These are phyloP conservation scores for Chloroceryle aenea DNA, from an alignment of 2,113 vertebrate genomes.

Conservation along the genomic window DNA sequence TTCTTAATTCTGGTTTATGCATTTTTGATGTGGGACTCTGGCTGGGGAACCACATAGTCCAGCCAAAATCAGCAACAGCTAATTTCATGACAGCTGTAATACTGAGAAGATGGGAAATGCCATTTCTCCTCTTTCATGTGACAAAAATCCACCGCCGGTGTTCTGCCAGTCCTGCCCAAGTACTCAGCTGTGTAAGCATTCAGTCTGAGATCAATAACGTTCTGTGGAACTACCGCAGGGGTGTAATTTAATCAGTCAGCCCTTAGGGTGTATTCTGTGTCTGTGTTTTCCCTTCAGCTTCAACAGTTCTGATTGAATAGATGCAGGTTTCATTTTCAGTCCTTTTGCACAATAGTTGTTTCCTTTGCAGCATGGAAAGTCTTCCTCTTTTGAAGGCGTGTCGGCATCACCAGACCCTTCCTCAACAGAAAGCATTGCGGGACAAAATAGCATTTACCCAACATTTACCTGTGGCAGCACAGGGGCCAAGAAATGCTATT, in stretches of 20 bases:
- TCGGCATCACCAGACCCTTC: not conserved
- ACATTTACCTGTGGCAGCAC: not conserved
- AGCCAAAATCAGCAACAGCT: not conserved
- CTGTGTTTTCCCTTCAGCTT: not conserved
- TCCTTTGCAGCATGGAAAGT: not conserved
- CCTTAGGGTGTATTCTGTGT: not conserved
- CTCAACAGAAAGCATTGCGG: not conserved
- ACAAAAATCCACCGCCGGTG: not conserved
- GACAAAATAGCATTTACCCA: not conserved
- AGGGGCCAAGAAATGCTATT: not conserved
- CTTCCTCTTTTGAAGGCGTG: not conserved
- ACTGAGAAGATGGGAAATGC: not conserved
- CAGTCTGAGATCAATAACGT: not conserved
- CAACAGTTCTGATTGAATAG: not conserved
- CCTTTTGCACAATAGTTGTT: fast-evolving
- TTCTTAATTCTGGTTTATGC: not conserved
- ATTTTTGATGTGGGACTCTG: not conserved
- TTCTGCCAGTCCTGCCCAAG: not conserved
- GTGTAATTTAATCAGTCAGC: not conserved
- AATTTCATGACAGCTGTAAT: not conserved
- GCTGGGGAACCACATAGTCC: not conserved
- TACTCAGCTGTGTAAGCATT: not conserved
- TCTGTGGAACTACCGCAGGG: not conserved
- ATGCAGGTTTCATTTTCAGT: not conserved
- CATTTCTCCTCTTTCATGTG: not conserved